phyloP scores from a whole-genome alignment of 2,888 invertebrate genomes.

The Drosophila paucipuncta region DNA sequence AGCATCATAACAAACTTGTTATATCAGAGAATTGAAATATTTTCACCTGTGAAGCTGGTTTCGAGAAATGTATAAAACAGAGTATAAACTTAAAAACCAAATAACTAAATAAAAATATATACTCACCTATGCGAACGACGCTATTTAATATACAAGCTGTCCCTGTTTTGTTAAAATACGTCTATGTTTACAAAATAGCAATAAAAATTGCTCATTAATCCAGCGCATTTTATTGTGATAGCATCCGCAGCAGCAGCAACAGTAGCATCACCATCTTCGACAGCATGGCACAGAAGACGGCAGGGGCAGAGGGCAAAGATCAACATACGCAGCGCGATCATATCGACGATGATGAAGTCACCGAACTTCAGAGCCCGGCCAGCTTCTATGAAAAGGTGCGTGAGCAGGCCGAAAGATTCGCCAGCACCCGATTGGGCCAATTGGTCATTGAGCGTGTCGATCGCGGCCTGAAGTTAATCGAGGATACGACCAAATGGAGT shows the following conservation, averaged over 20 bases:
- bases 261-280: conserved; percentile 19
- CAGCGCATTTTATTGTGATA: conserved; percentile 28
- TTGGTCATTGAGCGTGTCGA: conserved; percentile 77
- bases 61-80: not conserved
- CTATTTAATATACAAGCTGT: not conserved
- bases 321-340: conserved; percentile 58
- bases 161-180: not conserved
- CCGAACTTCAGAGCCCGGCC: conserved; percentile 57
- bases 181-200: conserved; percentile 18
- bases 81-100: not conserved
- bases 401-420: conserved; percentile 74
- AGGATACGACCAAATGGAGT: conserved; percentile 85
- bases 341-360: conserved; percentile 67
- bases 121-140: not conserved
- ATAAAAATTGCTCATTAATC: conserved; percentile 39
- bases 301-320: conserved; percentile 49
- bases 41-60: not conserved
- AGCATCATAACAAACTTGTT: not conserved
- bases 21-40: not conserved
- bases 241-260: conserved; percentile 19
- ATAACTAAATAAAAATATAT: not conserved
- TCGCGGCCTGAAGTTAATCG: conserved; percentile 75
- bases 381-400: conserved; percentile 69
- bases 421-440: conserved; percentile 81
- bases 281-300: conserved; percentile 62